Evolutionary conservation across 2,113 vertebrate genomes (phyloP).

Genomic region (Xerus inauris): DNA sequence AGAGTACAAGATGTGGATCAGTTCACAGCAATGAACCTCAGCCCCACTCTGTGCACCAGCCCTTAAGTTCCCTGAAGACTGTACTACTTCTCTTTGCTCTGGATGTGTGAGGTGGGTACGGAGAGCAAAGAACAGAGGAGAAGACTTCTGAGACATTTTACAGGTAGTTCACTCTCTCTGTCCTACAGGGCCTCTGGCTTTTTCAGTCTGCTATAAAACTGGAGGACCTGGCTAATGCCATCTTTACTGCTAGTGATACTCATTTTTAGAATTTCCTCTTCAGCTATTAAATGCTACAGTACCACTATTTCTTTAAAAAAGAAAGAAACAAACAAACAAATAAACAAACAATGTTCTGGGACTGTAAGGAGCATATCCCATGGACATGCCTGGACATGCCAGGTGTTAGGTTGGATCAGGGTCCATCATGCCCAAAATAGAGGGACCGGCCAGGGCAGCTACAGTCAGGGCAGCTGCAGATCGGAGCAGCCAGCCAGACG

Average conservation of each 20-base stretch:
- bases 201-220: background rate
- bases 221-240: background rate
- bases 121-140: background rate
- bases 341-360: too few relatives aligned
- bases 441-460: too few relatives aligned
- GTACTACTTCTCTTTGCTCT: background rate
- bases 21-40: background rate
- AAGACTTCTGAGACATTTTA: background rate
- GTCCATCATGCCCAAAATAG: too few relatives aligned
- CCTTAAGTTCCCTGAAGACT: background rate
- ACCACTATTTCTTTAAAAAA: background rate
- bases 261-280: background rate
- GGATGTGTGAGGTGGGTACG: rapidly evolving
- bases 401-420: too few relatives aligned
- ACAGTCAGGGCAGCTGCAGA: too few relatives aligned
- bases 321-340: too few relatives aligned
- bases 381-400: too few relatives aligned
- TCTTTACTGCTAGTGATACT: background rate
- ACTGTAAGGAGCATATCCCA: too few relatives aligned
- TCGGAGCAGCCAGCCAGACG: too few relatives aligned
- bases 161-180: background rate
- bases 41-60: background rate
- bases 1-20: background rate
- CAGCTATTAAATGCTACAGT: background rate
- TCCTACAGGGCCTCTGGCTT: background rate